These are phyloP conservation scores for Tigriopus californicus DNA, from an alignment of 2,888 invertebrate genomes.

Conservation along the genomic window DNA sequence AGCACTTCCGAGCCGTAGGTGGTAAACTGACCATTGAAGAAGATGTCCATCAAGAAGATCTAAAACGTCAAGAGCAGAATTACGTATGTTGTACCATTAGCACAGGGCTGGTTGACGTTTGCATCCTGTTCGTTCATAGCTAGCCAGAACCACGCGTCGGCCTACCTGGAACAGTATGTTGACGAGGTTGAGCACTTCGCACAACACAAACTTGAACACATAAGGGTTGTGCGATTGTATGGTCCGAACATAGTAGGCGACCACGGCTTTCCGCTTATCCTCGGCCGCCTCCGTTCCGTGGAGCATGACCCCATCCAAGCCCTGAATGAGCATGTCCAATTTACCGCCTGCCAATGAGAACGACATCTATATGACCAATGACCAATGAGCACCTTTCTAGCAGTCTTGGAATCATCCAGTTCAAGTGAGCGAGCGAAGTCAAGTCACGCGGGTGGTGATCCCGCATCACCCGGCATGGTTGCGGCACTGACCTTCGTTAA, in stretches of 20 bases:
- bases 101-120: too few relatives aligned
- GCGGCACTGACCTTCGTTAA: constrained; percentile 19
- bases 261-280: constrained; percentile 10
- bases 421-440: too few relatives aligned
- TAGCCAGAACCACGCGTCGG: too few relatives aligned
- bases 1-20: constrained; percentile 21
- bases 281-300: constrained; percentile 33
- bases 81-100: too few relatives aligned
- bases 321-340: constrained; percentile 50
- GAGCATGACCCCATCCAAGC: constrained; percentile 54
- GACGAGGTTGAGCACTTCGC: constrained; percentile 19
- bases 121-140: too few relatives aligned
- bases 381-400: too few relatives aligned
- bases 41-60: constrained; percentile 20
- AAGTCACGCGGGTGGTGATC: too few relatives aligned
- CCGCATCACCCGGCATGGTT: too few relatives aligned
- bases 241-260: constrained; percentile 16
- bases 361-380: too few relatives aligned
- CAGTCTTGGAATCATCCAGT: too few relatives aligned
- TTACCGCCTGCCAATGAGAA: constrained; percentile 36
- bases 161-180: constrained; percentile 21
- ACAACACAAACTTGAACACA: constrained; percentile 12
- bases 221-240: constrained; percentile 16
- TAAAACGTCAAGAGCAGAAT: constrained; percentile 7
- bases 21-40: constrained; percentile 21